Conservation (phyloP, 2,888 invertebrate genomes). For the Neocrepidodera transversa region DNA sequence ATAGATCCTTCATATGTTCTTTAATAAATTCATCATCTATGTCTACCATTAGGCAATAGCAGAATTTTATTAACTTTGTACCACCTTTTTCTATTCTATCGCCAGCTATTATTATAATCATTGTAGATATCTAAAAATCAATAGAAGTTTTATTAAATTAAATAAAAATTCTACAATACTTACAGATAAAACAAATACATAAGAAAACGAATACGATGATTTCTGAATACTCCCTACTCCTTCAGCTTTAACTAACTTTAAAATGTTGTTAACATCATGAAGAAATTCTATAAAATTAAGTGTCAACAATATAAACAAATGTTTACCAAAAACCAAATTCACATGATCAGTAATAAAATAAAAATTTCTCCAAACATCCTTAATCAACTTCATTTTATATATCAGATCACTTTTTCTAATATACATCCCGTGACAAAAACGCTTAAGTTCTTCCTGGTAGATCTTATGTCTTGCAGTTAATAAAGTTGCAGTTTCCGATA, state of each 20-base stretch:
- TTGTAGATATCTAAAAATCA: not conserved
- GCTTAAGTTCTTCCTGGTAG: not conserved
- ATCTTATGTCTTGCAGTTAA: not conserved
- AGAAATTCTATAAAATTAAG: not conserved
- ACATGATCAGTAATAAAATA: not conserved
- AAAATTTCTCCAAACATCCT: not conserved
- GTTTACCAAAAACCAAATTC: not conserved
- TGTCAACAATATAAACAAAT: not conserved
- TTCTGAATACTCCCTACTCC: not conserved
- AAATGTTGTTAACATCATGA: not conserved
- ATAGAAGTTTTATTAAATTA: not conserved
- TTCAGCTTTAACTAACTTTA: not conserved
- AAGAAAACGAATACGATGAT: not conserved
- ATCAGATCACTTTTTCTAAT: not conserved
- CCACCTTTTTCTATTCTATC: constrained; percentile 8
- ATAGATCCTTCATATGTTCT: not conserved
- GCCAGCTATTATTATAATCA: not conserved
- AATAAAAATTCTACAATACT: not conserved
- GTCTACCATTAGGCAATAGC: not conserved
- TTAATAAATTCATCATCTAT: not conserved
- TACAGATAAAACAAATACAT: not conserved
- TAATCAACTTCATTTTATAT: not conserved
- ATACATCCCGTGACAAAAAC: not conserved
- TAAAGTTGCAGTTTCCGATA: not conserved
- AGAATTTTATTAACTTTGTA: not conserved